Evolutionary conservation across 30 jellyfish, hydroid and myxozoan genomes (phyloP), one percentile per base, ranked within the genome.

Genomic region (Chrysaora quinquecirrha): DNA sequence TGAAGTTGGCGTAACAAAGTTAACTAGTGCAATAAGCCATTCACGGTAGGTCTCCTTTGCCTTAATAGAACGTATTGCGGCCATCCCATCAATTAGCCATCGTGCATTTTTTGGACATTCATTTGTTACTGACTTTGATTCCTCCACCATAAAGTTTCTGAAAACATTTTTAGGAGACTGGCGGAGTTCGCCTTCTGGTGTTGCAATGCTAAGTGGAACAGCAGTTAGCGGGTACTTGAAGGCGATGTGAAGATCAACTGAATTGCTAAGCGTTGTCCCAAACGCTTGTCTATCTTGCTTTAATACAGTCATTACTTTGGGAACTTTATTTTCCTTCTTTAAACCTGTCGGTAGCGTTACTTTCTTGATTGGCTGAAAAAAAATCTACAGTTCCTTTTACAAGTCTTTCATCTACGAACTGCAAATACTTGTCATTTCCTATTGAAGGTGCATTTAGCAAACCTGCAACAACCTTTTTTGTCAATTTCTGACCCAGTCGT

Each of bases 81-180:
- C 88, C 88, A 76, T 76, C 69, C 88, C 88, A 76, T 52, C 78
- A 32, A 76, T 76, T 28, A 76, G 34, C 88, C 69, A 52, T 32
- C 79, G 34, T 50, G 78, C 88, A 76, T 33, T 76, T 23, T 31
- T 20, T n/a, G n/a, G n/a, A n/a, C n/a, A n/a, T n/a, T n/a, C n/a
- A n/a, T n/a, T n/a, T n/a, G n/a, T n/a, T n/a, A n/a, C n/a, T n/a
- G 74, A 34, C 35, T 33, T 70, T 32, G 75, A 33, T 4, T 70
- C 74, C 32, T 33, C 82, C 34, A 70, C 82, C 68, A 27, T 70
- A 43, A 14, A 33, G 67, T 70, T 70, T 70, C 67, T 34, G 25
- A 70, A 70, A 22, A 43, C 18, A n/a, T 70, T n/a, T 28, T 46
- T 74, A 24, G 63, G 7, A 47, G 78, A 48, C 78, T 74, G 86